These are phyloP conservation scores for Phocides pigmalion DNA, from an alignment of 1,140 invertebrate species.

Conservation along the genomic window DNA sequence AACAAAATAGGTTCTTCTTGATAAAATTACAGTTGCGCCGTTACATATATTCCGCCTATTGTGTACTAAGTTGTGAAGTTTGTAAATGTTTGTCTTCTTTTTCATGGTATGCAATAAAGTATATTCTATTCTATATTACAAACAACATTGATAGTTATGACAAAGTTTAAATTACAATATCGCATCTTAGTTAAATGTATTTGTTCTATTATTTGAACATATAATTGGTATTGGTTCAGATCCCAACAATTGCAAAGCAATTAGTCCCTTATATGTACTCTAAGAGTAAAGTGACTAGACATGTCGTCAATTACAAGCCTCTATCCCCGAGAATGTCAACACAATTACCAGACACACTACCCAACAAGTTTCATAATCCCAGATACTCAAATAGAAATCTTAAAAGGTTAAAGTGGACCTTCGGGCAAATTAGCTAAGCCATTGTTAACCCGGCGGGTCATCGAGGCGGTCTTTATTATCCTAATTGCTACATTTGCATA, in stretches of 20 bases:
- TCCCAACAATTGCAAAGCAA: neutral
- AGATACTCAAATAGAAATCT: constrained; percentile 51
- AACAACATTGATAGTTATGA: too few species aligned
- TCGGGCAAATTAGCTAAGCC: constrained; percentile 51
- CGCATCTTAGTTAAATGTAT: neutral
- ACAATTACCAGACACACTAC: constrained; percentile 33
- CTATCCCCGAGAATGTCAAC: constrained; percentile 32
- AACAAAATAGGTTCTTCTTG: too few species aligned
- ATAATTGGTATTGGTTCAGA: constrained; percentile 19
- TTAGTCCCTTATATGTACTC: constrained; percentile 8
- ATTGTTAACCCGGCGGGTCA: constrained; percentile 49
- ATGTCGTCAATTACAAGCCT: constrained; percentile 20
- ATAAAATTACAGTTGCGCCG: too few species aligned
- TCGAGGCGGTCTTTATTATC: constrained; percentile 55
- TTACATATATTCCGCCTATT: too few species aligned
- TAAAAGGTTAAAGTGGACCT: constrained; percentile 54
- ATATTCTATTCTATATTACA: too few species aligned
- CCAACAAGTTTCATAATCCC: constrained; percentile 38
- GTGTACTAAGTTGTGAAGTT: too few species aligned
- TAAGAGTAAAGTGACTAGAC: constrained; percentile 13
- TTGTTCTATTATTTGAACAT: too few species aligned
- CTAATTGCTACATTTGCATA: constrained; percentile 72
- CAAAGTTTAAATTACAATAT: neutral
- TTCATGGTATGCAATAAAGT: too few species aligned
- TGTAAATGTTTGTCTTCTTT: too few species aligned